Base-by-base conservation (phyloP, 2,888 invertebrate genomes). In the Thereva nobilitata region DNA sequence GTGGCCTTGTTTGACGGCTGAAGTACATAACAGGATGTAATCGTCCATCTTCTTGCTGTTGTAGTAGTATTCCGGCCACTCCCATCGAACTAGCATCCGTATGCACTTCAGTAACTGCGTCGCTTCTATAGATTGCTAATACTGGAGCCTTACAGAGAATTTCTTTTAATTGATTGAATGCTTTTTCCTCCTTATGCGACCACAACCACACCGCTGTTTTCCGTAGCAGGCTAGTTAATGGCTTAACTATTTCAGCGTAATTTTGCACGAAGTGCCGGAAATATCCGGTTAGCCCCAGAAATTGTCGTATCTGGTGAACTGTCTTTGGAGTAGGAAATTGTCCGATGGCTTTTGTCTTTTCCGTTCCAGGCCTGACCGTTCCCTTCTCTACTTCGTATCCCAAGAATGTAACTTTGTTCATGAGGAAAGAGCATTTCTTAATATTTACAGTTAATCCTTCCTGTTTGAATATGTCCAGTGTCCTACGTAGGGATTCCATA, bases 1-100 rank as follows among this genome's bases (percentile, higher is more conserved):
- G 73, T 3, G 57, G 64, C 45, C 64, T 70, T 0, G 75, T 75
- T 8, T 74, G 73, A n/a, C 73, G 50, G 52, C 76, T 76, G 56
- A 68, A 76, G 57, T 73, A 75, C 35, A 70, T 72, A 6, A 77
- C 73, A 2, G 75, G 76, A 4, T 72, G 71, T 3, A 72, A 50
- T 4, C 63, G 9, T 42, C 69, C 71, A 45, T 74, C 73, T 4
- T n/a, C 52, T 50, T 42, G 52, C 34, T 67, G 50, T 64, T 72
- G 72, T 35, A 76, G 38, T 5, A 75, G 44, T 5, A 75, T 72
- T 4, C 72, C 74, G 7, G 74, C 75, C 37, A 74, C 45, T 1
- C 75, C 75, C 1, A 71, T 23, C 8, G 70, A 34, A 63, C 73
- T 73, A 3, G 75, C 67, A 52, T 59, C 67, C 0, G 67, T 67